Conservation (phyloP, 2,113 vertebrate genomes). For the Falcunculus frontatus region DNA sequence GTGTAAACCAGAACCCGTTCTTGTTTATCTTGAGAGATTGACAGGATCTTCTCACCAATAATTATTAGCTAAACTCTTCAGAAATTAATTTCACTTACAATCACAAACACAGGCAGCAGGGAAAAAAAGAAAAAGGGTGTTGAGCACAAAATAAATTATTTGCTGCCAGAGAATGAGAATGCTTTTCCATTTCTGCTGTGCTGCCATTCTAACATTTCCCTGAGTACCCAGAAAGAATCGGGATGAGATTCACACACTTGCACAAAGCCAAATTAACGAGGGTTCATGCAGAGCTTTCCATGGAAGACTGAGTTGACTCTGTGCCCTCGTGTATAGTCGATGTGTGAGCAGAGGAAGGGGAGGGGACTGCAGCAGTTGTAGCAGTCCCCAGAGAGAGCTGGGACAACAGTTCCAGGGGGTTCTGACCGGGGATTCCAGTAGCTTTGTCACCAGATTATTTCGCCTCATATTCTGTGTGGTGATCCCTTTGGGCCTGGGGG, state of each 20-base stretch:
- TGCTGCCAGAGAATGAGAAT: background rate
- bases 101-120: background rate
- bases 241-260: background rate
- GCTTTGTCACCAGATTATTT: background rate
- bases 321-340: background rate
- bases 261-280: background rate
- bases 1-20: background rate
- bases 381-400: background rate
- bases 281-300: background rate
- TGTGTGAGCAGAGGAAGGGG: background rate
- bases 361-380: background rate
- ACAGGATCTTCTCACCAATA: background rate
- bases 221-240: background rate
- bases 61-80: conserved; percentile 9
- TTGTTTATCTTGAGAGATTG: background rate
- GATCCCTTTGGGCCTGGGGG: background rate
- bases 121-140: background rate
- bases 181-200: background rate
- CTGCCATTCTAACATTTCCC: background rate
- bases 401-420: background rate
- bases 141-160: background rate
- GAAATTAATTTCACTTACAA: background rate
- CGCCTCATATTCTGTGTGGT: background rate
- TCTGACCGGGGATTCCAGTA: background rate
- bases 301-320: background rate